These are phyloP conservation scores for Linyphia triangularis DNA, from an alignment of 2,888 invertebrate genomes.

Conservation along the genomic window DNA sequence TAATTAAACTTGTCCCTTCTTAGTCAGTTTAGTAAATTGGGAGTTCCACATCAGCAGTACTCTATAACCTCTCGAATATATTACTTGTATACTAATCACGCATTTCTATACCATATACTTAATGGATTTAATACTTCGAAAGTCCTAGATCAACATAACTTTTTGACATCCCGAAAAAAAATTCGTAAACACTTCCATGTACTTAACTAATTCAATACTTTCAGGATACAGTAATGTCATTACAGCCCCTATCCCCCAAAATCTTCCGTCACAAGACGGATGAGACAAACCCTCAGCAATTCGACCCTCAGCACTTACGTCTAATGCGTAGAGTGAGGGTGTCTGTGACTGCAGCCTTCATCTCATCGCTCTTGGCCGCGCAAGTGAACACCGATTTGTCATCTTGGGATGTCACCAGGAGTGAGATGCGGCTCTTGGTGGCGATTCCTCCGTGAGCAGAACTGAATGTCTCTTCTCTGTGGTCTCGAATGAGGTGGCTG, in stretches of 20 bases:
- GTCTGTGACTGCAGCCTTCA: constrained; percentile 91
- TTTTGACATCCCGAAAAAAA: no score
- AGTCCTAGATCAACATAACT: no score
- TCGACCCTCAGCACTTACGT: constrained; percentile 63
- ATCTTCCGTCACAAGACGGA: background rate
- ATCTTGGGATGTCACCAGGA: constrained; percentile 83
- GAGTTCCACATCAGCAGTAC: no score
- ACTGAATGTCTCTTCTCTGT: constrained; percentile 83
- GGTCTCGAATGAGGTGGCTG: constrained; percentile 88
- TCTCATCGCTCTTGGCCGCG: constrained; percentile 90
- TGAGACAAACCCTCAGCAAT: background rate
- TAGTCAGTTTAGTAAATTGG: no score
- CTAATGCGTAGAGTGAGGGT: constrained; percentile 88
- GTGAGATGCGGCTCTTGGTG: constrained; percentile 81
- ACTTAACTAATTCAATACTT: no score
- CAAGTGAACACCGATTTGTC: constrained; percentile 93
- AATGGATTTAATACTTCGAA: no score
- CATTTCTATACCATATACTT: no score
- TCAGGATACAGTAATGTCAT: no score
- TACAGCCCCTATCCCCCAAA: background rate
- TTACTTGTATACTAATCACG: no score
- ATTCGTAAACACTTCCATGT: no score
- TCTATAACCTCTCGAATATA: no score
- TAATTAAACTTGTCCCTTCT: no score
- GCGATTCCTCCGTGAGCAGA: constrained; percentile 89